phyloP scores from a whole-genome alignment of 2,888 invertebrate genomes.

The Nipponacmea schrenckii region DNA sequence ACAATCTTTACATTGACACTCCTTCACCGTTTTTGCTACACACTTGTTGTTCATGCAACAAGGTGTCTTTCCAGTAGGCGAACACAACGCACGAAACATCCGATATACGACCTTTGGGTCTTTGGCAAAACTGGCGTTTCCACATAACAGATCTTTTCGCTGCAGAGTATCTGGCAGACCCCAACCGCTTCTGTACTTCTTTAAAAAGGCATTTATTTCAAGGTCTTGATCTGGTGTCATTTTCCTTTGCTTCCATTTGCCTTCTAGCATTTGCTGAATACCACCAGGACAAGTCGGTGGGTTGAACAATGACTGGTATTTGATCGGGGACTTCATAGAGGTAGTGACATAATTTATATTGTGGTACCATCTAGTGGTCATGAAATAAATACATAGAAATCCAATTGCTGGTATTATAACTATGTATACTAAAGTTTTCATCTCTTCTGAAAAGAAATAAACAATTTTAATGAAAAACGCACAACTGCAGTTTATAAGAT shows the following conservation, averaged over 20 bases:
- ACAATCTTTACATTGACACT: not conserved
- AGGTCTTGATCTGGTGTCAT: not conserved
- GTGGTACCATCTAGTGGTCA: no score
- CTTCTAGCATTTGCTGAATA: not conserved
- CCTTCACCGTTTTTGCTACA: not conserved
- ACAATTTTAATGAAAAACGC: no score
- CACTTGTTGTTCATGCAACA: not conserved
- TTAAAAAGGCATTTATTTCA: not conserved
- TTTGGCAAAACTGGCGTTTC: not conserved
- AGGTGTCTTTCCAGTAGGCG: not conserved
- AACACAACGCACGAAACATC: not conserved
- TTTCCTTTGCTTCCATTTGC: not conserved
- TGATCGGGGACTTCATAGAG: no score
- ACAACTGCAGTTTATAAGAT: no score
- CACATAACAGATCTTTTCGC: slow-evolving; percentile 1
- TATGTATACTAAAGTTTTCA: no score
- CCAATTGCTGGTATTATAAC: no score
- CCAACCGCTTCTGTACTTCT: not conserved
- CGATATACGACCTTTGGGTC: not conserved
- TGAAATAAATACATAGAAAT: no score
- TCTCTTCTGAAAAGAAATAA: no score
- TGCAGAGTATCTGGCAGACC: not conserved
- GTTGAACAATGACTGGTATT: not conserved
- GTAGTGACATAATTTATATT: no score
- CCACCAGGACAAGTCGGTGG: not conserved